Evolutionary conservation across 1,140 invertebrate genomes (phyloP).

Genomic region (Chrysoperla carnea): DNA sequence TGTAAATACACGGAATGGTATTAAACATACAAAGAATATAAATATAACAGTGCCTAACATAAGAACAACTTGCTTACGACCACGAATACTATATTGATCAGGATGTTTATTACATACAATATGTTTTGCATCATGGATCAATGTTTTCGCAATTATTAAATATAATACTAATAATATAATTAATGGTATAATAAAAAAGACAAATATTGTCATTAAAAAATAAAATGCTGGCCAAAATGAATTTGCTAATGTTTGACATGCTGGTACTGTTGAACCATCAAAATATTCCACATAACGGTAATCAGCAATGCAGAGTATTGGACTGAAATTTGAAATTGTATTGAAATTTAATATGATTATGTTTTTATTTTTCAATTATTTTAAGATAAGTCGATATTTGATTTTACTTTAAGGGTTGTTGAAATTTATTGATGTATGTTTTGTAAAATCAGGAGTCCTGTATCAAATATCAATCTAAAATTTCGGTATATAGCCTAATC

Average conservation of each 20-base stretch:
- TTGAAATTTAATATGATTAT: neutral
- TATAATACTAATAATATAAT: slow-evolving; percentile 58
- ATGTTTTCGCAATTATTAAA: slow-evolving; percentile 52
- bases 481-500: no score
- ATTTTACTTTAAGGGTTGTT: no score
- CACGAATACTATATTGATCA: slow-evolving; percentile 38
- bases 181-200: slow-evolving; percentile 63
- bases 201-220: slow-evolving; percentile 47
- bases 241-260: slow-evolving; percentile 47
- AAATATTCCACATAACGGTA: slow-evolving; percentile 32
- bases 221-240: slow-evolving; percentile 49
- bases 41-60: slow-evolving; percentile 73
- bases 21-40: slow-evolving; percentile 71
- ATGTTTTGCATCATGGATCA: slow-evolving; percentile 42
- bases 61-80: slow-evolving; percentile 50
- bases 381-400: no score
- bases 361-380: neutral
- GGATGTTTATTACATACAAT: slow-evolving; percentile 36
- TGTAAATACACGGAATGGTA: slow-evolving; percentile 69
- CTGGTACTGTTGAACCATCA: slow-evolving; percentile 30
- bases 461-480: no score
- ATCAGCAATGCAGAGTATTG: slow-evolving; percentile 41
- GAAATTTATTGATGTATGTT: no score
- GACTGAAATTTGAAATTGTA: slow-evolving; percentile 31
- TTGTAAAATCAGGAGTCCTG: no score